Evolutionary conservation across 2,797 vertebrate genomes (phyloP).

Genomic region (Microctenopoma steveboyesi): DNA sequence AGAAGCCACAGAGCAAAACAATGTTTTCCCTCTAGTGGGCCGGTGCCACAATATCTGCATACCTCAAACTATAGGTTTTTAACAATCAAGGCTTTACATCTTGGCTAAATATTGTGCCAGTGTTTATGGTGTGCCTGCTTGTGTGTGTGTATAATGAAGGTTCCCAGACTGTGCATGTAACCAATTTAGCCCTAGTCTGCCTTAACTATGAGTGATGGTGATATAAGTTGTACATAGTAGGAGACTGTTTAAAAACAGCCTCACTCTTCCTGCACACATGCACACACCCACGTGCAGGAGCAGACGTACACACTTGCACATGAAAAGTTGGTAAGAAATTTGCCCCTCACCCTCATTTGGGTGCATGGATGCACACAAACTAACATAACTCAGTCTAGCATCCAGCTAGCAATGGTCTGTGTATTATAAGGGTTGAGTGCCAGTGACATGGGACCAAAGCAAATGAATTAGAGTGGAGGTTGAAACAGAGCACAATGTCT

Average conservation of each 20-base stretch:
- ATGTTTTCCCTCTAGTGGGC: slow-evolving; percentile 35
- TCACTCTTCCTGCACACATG: slow-evolving; percentile 35
- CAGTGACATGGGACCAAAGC: slow-evolving; percentile 82
- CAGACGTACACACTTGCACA: slow-evolving; percentile 16
- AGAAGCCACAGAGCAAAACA: slow-evolving; percentile 25
- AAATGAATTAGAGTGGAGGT: slow-evolving; percentile 75
- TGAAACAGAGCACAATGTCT: slow-evolving; percentile 70
- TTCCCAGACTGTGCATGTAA: slow-evolving; percentile 63
- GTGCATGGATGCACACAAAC: slow-evolving; percentile 43
- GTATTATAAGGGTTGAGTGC: slow-evolving; percentile 75
- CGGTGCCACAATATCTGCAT: slow-evolving; percentile 38
- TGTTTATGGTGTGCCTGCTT: slow-evolving; percentile 39
- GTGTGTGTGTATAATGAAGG: slow-evolving; percentile 47
- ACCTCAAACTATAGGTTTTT: slow-evolving; percentile 42
- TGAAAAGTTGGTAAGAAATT: slow-evolving; percentile 30
- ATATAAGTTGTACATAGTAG: slow-evolving; percentile 67
- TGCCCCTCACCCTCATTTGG: slow-evolving; percentile 19
- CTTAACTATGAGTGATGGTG: slow-evolving; percentile 72
- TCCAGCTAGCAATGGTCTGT: slow-evolving; percentile 62
- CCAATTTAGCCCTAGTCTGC: slow-evolving; percentile 71
- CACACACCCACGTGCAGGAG: slow-evolving; percentile 3
- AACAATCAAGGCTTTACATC: slow-evolving; percentile 47
- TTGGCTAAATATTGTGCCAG: slow-evolving; percentile 35
- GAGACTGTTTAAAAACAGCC: slow-evolving; percentile 73
- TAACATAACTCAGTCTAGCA: slow-evolving; percentile 54